phyloP scores from a whole-genome alignment of 2,888 invertebrate species.

The Athalia rosae region DNA sequence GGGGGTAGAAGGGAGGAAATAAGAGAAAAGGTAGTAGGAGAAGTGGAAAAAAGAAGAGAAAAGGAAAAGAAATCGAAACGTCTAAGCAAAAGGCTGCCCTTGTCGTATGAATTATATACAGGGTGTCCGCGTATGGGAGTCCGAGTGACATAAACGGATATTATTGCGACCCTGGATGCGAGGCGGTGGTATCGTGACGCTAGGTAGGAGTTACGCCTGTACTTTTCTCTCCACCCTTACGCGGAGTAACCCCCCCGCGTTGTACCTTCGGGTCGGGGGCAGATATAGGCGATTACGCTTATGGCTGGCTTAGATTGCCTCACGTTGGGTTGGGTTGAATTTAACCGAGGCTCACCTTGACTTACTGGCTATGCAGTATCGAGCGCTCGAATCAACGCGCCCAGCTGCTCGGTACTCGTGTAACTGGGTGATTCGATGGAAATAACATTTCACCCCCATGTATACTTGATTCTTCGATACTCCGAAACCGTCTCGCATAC shows the following conservation, averaged over 20 bases:
- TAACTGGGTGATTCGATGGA: constrained; percentile 50
- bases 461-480: constrained; percentile 9
- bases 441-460: neutral
- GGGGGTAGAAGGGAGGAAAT: too few relatives aligned
- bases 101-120: constrained; percentile 11
- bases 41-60: neutral
- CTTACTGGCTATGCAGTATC: constrained; percentile 60
- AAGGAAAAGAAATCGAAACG: neutral
- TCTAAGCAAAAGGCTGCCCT: neutral
- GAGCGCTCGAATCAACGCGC: constrained; percentile 49
- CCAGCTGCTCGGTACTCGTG: constrained; percentile 19
- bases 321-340: constrained; percentile 20
- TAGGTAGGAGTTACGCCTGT: neutral
- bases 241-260: too few relatives aligned
- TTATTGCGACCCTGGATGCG: constrained; percentile 23
- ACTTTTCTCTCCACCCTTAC: too few relatives aligned
- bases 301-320: constrained; percentile 37
- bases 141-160: neutral
- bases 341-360: constrained; percentile 55
- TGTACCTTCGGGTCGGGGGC: too few relatives aligned
- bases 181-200: constrained; percentile 38
- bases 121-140: constrained; percentile 22
- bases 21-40: neutral
- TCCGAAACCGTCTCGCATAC: neutral
- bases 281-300: constrained; percentile 18